These are phyloP conservation scores for Psophia crepitans DNA, from an alignment of 2,113 vertebrate genomes.

Conservation along the genomic window DNA sequence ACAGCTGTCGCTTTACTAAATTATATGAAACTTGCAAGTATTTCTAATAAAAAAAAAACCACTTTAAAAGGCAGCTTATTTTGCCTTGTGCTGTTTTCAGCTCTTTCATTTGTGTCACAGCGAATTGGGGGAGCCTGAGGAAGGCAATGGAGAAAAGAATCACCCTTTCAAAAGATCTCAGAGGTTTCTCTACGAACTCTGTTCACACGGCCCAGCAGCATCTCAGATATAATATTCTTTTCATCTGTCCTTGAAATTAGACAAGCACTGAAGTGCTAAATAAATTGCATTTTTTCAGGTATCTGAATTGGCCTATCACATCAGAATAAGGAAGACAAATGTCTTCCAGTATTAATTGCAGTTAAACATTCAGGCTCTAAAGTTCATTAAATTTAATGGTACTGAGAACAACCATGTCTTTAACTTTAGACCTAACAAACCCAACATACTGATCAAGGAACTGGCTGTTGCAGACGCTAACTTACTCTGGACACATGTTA, in stretches of 20 bases:
- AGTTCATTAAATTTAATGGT: background rate
- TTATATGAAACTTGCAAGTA: background rate
- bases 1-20: constrained; percentile 7
- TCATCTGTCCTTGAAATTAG: background rate
- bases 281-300: background rate
- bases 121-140: background rate
- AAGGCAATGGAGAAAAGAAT: background rate
- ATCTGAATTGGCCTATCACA: background rate
- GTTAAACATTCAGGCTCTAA: background rate
- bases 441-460: background rate
- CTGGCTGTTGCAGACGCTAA: background rate
- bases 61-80: background rate
- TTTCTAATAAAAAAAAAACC: constrained; percentile 24
- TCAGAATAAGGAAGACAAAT: background rate
- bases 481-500: background rate
- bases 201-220: background rate
- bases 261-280: background rate
- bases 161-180: background rate
- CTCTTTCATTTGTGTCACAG: background rate
- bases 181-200: background rate
- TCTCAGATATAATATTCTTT: background rate
- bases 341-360: background rate
- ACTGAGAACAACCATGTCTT: background rate
- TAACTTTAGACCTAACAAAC: background rate
- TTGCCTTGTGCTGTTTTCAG: background rate